These are phyloP conservation scores for Troides helena DNA, from an alignment of 2,888 invertebrate genomes.

Conservation along the genomic window DNA sequence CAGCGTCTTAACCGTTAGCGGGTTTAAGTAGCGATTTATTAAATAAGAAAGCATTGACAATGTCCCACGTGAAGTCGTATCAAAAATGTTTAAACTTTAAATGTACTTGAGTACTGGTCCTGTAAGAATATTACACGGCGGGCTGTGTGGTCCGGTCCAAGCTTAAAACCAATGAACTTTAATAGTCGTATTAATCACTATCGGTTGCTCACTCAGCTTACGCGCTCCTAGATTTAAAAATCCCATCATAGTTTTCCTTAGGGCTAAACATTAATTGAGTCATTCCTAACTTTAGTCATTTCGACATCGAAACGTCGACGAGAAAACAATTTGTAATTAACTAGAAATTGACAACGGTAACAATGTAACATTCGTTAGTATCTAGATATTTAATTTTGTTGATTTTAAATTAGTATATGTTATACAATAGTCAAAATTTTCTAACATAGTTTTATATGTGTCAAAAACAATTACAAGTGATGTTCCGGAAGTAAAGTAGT, in stretches of 20 bases:
- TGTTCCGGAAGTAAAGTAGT: too few relatives aligned
- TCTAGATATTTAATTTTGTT: too few relatives aligned
- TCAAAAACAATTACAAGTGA: too few relatives aligned
- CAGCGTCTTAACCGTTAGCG: slow-evolving; percentile 26
- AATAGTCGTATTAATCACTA: slow-evolving; percentile 74
- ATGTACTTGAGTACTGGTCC: slow-evolving; percentile 56
- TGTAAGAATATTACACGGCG: slow-evolving; percentile 36
- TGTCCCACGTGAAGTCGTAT: slow-evolving; percentile 66
- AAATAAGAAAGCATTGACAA: slow-evolving; percentile 68
- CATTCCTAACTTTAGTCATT: slow-evolving; percentile 59
- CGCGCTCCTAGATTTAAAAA: slow-evolving; percentile 68
- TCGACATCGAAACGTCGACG: not conserved
- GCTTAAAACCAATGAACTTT: slow-evolving; percentile 59
- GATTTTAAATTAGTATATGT: too few relatives aligned
- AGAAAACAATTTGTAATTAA: not conserved
- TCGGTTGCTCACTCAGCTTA: slow-evolving; percentile 73
- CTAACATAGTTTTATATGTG: too few relatives aligned
- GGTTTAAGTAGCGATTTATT: slow-evolving; percentile 56
- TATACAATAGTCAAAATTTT: too few relatives aligned
- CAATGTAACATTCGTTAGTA: too few relatives aligned
- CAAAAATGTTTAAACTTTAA: slow-evolving; percentile 63
- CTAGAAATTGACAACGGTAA: too few relatives aligned
- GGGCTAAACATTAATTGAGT: slow-evolving; percentile 79
- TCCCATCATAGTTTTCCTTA: slow-evolving; percentile 74
- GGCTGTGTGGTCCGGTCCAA: slow-evolving; percentile 58